phyloP scores from a whole-genome alignment of 2,113 vertebrate species.

The Carettochelys insculpta region DNA sequence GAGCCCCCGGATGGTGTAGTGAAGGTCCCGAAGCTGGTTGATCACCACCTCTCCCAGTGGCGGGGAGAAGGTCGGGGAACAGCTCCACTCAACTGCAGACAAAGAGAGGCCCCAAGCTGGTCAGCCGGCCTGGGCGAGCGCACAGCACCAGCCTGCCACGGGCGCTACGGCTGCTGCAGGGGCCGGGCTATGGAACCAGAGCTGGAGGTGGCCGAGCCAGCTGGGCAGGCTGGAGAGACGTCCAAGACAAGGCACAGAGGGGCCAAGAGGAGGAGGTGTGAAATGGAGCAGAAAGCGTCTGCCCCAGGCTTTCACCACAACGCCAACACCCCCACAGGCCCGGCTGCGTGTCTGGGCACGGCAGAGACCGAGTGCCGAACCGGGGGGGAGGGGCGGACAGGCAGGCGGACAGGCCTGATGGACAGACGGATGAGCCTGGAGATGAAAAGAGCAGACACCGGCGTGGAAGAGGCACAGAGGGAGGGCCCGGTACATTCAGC shows the following conservation, averaged over 20 bases:
- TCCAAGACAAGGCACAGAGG: accelerated
- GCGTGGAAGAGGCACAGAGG: not conserved
- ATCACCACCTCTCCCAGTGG: conserved; percentile 82
- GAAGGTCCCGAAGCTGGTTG: conserved; percentile 81
- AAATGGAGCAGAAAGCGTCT: accelerated
- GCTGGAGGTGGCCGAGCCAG: not conserved
- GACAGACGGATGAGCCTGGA: not conserved
- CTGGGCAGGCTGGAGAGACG: not conserved
- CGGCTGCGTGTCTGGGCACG: accelerated
- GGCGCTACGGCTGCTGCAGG: not conserved
- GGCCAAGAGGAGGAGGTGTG: not conserved
- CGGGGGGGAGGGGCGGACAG: not conserved
- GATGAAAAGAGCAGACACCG: not conserved
- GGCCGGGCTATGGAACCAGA: not conserved
- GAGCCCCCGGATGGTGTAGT: conserved; percentile 84
- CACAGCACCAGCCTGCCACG: not conserved
- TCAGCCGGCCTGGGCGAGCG: not conserved
- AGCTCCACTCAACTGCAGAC: conserved; percentile 88
- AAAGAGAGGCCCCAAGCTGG: conserved; percentile 24
- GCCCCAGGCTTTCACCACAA: not conserved
- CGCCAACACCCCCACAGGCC: no score
- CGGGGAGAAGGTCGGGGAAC: conserved; percentile 76
- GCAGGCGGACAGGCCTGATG: not conserved
- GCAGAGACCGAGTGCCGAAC: not conserved
- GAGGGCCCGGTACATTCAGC: not conserved